Evolutionary conservation across 1,140 invertebrate genomes (phyloP).

Genomic region (Drosophila quadrilineata): DNA sequence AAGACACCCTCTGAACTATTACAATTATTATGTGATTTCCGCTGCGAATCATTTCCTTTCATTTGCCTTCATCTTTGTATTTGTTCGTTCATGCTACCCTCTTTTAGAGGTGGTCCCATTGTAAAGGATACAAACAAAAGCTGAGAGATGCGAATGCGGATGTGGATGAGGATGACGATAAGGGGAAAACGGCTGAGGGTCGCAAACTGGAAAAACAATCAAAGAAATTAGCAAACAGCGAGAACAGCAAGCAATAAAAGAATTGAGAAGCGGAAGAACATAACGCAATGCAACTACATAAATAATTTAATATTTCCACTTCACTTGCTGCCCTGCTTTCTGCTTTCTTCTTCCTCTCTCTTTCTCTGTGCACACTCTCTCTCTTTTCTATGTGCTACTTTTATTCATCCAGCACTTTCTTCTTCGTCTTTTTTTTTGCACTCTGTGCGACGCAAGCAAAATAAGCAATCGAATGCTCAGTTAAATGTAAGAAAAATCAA

Average conservation of each 20-base stretch:
- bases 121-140: too few species aligned
- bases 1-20: not conserved
- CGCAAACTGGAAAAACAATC: conserved; percentile 68
- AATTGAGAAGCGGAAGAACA: conserved; percentile 53
- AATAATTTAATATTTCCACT: conserved; percentile 80
- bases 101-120: too few species aligned
- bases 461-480: conserved; percentile 80
- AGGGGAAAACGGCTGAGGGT: not conserved
- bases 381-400: too few species aligned
- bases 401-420: conserved; percentile 28
- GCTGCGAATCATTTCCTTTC: too few species aligned
- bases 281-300: conserved; percentile 78
- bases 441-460: conserved; percentile 54
- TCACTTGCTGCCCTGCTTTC: conserved; percentile 50
- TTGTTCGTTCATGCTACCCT: too few species aligned
- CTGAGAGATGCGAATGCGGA: conserved; percentile 10
- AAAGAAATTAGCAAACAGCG: conserved; percentile 77
- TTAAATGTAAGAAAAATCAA: conserved; percentile 80
- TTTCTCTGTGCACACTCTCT: too few species aligned
- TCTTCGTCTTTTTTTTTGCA: conserved; percentile 42
- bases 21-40: too few species aligned
- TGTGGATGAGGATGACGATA: too few species aligned
- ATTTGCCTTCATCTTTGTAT: too few species aligned
- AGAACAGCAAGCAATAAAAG: conserved; percentile 55
- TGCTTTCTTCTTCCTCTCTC: conserved; percentile 3